Conservation (phyloP, 1,140 invertebrate genomes). For the Cydia strobilella region DNA sequence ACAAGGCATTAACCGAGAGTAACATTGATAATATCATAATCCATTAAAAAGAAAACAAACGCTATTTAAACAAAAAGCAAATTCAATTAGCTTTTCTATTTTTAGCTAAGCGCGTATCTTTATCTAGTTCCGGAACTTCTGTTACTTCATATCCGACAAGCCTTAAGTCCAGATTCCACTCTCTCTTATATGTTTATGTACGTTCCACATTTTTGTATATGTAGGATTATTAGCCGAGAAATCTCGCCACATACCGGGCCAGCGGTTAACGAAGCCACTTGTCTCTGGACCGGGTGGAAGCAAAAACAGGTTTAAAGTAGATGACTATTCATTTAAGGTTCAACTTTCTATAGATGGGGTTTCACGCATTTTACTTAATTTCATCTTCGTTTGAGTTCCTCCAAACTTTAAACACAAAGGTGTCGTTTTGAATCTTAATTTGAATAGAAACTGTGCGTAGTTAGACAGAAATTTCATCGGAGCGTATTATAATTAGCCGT, state of each 20-base stretch:
- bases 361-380: slow-evolving; percentile 52
- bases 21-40: slow-evolving; percentile 23
- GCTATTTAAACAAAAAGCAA: slow-evolving; percentile 1
- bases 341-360: slow-evolving; percentile 59
- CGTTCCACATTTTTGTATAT: slow-evolving; percentile 59
- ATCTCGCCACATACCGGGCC: slow-evolving; percentile 42
- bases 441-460: slow-evolving; percentile 15
- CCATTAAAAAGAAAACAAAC: slow-evolving; percentile 19
- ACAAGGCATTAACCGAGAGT: slow-evolving; percentile 14
- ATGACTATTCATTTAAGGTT: slow-evolving; percentile 50
- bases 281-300: slow-evolving; percentile 40
- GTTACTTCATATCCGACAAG: slow-evolving; percentile 28
- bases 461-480: not conserved
- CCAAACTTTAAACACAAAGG: slow-evolving; percentile 19
- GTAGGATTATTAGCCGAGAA: slow-evolving; percentile 55
- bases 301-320: slow-evolving; percentile 58
- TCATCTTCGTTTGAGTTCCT: slow-evolving; percentile 40
- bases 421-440: slow-evolving; percentile 19
- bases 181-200: slow-evolving; percentile 57
- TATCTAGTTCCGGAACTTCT: slow-evolving; percentile 27
- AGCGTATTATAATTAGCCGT: slow-evolving; percentile 21
- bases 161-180: slow-evolving; percentile 46
- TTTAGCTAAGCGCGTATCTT: slow-evolving; percentile 8
- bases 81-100: slow-evolving; percentile 22
- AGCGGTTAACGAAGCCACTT: slow-evolving; percentile 43